These are phyloP conservation scores for Emmelina monodactyla DNA, from an alignment of 2,888 invertebrate genomes.

Conservation along the genomic window DNA sequence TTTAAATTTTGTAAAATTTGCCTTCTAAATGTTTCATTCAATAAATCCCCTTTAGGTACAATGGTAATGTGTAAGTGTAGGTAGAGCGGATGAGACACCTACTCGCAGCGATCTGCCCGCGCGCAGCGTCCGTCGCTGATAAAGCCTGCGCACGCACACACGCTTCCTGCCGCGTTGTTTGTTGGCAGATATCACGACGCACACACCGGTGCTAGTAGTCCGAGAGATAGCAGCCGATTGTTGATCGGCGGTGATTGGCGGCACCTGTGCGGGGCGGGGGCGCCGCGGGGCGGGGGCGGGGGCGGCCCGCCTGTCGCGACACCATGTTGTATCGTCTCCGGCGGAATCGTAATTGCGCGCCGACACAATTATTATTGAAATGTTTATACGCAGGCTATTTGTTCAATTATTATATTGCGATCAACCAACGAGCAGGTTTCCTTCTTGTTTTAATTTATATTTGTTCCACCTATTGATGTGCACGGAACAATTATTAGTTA, in stretches of 20 bases:
- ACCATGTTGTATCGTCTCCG: slow-evolving; percentile 27
- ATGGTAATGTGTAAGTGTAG: slow-evolving; percentile 16
- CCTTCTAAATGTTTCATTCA: too few species aligned
- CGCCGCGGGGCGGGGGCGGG: slow-evolving; percentile 11
- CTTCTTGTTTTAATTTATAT: too few species aligned
- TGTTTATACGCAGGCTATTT: slow-evolving; percentile 16
- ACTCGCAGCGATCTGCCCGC: slow-evolving; percentile 38
- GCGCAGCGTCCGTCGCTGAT: slow-evolving; percentile 47
- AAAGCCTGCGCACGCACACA: slow-evolving; percentile 34
- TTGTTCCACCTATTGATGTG: too few species aligned
- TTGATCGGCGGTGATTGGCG: slow-evolving; percentile 39
- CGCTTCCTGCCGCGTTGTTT: slow-evolving; percentile 35
- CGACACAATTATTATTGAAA: slow-evolving; percentile 23
- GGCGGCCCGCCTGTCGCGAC: slow-evolving; percentile 24
- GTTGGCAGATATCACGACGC: slow-evolving; percentile 39
- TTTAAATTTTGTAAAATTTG: too few species aligned
- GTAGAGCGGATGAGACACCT: slow-evolving; percentile 48
- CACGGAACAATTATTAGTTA: too few species aligned
- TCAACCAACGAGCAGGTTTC: too few species aligned
- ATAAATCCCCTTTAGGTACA: too few species aligned
- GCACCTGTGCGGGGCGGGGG: slow-evolving; percentile 33
- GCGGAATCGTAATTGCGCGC: slow-evolving; percentile 23
- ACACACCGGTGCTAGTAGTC: slow-evolving; percentile 23
- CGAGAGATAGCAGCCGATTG: slow-evolving; percentile 31
- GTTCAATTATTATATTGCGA: too few species aligned